Evolutionary conservation across 2,113 vertebrate genomes (phyloP).

Genomic region (Corapipo altera): DNA sequence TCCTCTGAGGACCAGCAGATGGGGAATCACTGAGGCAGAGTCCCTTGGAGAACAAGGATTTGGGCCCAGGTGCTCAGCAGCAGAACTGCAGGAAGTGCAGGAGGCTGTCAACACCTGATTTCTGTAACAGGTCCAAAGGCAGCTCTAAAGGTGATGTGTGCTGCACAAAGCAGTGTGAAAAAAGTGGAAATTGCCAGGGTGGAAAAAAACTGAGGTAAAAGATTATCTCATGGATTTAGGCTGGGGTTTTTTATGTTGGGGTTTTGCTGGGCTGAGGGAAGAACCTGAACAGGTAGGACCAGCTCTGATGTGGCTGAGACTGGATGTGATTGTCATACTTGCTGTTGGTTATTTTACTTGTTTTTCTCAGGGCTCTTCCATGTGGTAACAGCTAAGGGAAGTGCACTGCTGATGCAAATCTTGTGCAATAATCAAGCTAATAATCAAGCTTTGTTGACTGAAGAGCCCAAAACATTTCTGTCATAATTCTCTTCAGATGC

Average conservation of each 20-base stretch:
- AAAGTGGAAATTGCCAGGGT: too few relatives aligned
- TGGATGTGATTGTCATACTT: fast-evolving
- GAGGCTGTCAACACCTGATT: background rate
- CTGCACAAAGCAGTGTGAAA: background rate
- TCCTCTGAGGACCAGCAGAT: background rate
- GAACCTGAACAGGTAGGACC: background rate
- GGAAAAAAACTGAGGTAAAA: background rate
- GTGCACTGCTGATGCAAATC: background rate
- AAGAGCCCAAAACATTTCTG: background rate
- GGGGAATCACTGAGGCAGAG: background rate
- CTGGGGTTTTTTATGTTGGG: background rate
- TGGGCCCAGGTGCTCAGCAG: background rate
- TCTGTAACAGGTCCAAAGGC: background rate
- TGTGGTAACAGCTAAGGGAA: background rate
- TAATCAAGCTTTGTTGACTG: background rate
- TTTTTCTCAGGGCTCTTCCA: background rate
- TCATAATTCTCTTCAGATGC: background rate
- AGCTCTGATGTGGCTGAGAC: background rate
- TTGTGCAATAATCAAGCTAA: background rate
- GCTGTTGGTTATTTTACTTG: background rate
- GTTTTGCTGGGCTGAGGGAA: background rate
- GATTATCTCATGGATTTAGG: background rate
- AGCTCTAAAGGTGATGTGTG: too few relatives aligned
- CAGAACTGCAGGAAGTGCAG: background rate
- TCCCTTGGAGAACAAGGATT: background rate